These are phyloP conservation scores for Drosophila paranaensis DNA, from an alignment of 2,888 invertebrate genomes.

Conservation along the genomic window DNA sequence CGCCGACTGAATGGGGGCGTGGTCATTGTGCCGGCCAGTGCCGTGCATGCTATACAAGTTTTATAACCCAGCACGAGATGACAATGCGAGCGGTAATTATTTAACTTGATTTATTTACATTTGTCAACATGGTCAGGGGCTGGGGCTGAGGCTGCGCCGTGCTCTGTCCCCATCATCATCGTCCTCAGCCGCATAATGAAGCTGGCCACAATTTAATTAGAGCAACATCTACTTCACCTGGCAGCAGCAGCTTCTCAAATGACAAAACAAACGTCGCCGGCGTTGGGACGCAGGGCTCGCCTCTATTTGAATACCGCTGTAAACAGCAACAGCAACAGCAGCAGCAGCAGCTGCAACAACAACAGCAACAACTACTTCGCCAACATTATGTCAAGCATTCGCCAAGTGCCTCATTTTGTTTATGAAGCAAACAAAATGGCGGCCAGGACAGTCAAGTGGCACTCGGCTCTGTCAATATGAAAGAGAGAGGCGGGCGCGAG, in stretches of 20 bases:
- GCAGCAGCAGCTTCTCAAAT: conserved; percentile 57
- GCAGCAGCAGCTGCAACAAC: too few relatives aligned
- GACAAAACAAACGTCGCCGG: conserved; percentile 66
- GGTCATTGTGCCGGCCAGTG: conserved; percentile 27
- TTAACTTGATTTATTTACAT: conserved; percentile 76
- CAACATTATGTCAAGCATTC: conserved; percentile 63
- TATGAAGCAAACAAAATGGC: conserved; percentile 69
- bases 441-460: conserved; percentile 32
- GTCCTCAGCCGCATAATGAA: conserved; percentile 62
- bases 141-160: background rate
- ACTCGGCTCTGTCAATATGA: conserved; percentile 39
- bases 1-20: conserved; percentile 28
- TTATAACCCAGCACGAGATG: conserved; percentile 52
- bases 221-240: conserved; percentile 71
- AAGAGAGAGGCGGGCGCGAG: background rate
- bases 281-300: background rate
- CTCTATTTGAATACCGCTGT: conserved; percentile 3
- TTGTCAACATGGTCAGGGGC: conserved; percentile 53
- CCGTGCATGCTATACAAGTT: conserved; percentile 38
- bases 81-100: conserved; percentile 76
- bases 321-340: conserved; percentile 2
- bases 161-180: background rate
- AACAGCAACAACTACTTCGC: conserved; percentile 14
- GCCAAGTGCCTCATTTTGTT: conserved; percentile 74
- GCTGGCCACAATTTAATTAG: conserved; percentile 72